Evolutionary conservation across 2,113 vertebrate species (phyloP), one percentile per base, ranked within the genome.

Genomic region (Rhea pennata): DNA sequence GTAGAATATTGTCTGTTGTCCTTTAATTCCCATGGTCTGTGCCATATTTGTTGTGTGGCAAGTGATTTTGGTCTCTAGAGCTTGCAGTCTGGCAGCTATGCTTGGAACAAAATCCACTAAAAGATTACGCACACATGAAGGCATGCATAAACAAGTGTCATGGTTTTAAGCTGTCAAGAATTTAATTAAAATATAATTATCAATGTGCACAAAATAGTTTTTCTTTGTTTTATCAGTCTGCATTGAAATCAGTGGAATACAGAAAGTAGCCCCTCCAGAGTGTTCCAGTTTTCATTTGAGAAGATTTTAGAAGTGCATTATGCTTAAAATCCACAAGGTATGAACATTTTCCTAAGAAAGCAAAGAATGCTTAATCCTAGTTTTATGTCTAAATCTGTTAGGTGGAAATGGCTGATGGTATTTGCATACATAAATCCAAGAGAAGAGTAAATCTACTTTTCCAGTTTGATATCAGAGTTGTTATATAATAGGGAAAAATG

Each of bases 101-200:
- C 53, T 87, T 72, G 87, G 59, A 85, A 74, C 21, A 91, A 91
- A 91, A 69, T 76, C 89, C 48, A 36, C 39, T 71, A 29, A 67
- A 85, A 70, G 44, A 80, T 67, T 84, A 48, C 65, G 31, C n/a
- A 7, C n/a, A 5, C 39, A 51, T 33, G 50, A 53, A 67, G 54
- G 67, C 51, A 72, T 67, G 69, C 69, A 93, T 74, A 86, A 88
- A 90, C 78, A 81, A 65, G 59, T 76, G 16, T 33, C 62, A 26
- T 56, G 59, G 42, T 62, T 88, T 90, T 58, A 87, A 72, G 53
- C 78, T 48, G 29, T 59, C 39, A 95, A 74, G 84, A 96, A 96
- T 96, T 95, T 93, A 83, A 95, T 96, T 95, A 75, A 94, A 96
- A 91, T 71, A 59, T 92, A 64, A 84, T 94, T 96, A 87, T 58